phyloP scores from a whole-genome alignment of 2,797 vertebrate species.

The Rhinogobio ventralis region DNA sequence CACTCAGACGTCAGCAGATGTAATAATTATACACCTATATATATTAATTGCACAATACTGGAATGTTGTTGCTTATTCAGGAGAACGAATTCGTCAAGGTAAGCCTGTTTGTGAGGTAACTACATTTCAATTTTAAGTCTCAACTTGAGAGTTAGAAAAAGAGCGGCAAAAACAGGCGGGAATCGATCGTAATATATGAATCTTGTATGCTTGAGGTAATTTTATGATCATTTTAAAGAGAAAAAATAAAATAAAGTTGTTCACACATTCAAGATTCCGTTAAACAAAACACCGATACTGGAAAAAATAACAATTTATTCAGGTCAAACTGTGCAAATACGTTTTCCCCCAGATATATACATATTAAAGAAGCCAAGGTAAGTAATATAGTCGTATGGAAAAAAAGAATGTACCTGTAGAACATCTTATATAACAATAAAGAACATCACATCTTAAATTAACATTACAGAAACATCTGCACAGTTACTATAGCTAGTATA shows the following conservation, averaged over 20 bases:
- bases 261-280: neutral
- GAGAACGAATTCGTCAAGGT: neutral
- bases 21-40: neutral
- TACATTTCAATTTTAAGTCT: neutral
- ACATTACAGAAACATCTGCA: constrained; percentile 71
- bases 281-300: constrained; percentile 42
- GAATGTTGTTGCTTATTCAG: neutral
- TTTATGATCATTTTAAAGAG: neutral
- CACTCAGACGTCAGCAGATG: neutral
- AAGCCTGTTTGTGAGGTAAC: neutral
- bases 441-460: constrained; percentile 63
- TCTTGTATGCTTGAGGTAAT: neutral
- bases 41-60: neutral
- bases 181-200: neutral
- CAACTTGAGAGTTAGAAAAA: too few species aligned
- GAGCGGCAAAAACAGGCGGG: neutral
- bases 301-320: constrained; percentile 70
- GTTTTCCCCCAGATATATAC: constrained; percentile 61
- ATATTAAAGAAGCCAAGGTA: constrained; percentile 62
- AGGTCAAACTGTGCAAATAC: constrained; percentile 77
- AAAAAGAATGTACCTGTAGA: constrained; percentile 65
- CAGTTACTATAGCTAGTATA: constrained; percentile 79
- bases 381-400: constrained; percentile 58
- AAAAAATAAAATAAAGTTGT: neutral
- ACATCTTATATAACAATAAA: constrained; percentile 46